Evolutionary conservation across 2,888 invertebrate species (phyloP), one percentile per base, ranked within the genome.

Genomic region (Parnassius smintheus): DNA sequence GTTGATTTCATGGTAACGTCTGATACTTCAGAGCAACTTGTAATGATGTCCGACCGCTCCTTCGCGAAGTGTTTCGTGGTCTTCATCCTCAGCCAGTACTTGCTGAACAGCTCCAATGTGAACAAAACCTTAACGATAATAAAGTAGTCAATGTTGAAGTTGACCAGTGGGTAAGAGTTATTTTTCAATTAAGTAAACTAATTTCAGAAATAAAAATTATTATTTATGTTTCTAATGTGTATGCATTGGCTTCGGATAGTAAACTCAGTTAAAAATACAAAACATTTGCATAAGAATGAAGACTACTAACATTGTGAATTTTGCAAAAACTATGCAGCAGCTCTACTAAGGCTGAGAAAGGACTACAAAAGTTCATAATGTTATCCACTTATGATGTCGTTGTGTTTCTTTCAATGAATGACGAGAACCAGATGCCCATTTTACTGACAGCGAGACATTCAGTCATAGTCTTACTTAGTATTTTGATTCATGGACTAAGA

Each of bases 21-120:
- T 52, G 13, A 18, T 52, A 48, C 61, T 49, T 41, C 63, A 81
- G 82, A 7, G 74, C 52, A 0, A 64, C 75, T 2, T 85, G 86
- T 41, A 68, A 73, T 2, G 85, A 87, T 62, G 85, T 87, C 25
- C 73, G 83, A 0, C 71, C 75, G 0, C 77, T 87, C 2, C 75
- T 88, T 1, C 78, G 85, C 3, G 75, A 76, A 12, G 84, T 86
- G 53, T 86, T 88, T 69, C 76, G 82, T 0, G 81, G 79, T 25
- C 58, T 76, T 9, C 78, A 81, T 62, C 69, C 65, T 62, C 73
- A 82, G 35, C 81, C 84, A 0, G 82, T 82, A 1, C 73, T 81
- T 2, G 52, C 69, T 10, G 35, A 48, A 4, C 56, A 49, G 25
- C 61, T 52, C 35, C n/a, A 25, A 46, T 18, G 13, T 13, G 54